Evolutionary conservation across 2,113 vertebrate genomes (phyloP).

Genomic region (Echinops telfairi): DNA sequence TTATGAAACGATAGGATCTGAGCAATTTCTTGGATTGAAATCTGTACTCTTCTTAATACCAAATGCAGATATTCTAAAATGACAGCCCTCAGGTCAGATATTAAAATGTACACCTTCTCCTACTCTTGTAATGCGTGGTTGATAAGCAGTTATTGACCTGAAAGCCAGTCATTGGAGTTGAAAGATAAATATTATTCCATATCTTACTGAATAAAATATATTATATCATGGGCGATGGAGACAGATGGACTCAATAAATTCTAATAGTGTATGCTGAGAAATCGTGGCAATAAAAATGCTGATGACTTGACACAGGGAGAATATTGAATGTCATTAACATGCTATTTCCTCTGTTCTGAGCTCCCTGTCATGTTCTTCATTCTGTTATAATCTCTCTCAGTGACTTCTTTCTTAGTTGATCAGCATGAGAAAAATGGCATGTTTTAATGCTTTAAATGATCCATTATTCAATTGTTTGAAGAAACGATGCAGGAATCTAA

Average conservation of each 20-base stretch:
- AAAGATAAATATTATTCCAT: slow-evolving; percentile 92
- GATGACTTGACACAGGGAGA: slow-evolving; percentile 88
- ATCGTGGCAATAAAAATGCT: slow-evolving; percentile 92
- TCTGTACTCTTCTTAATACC: slow-evolving; percentile 44
- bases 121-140: slow-evolving; percentile 81
- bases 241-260: slow-evolving; percentile 93
- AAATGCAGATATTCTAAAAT: slow-evolving; percentile 50
- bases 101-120: slow-evolving; percentile 82
- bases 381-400: slow-evolving; percentile 82
- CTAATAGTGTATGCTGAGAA: slow-evolving; percentile 89
- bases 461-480: slow-evolving; percentile 71
- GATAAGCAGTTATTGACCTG: slow-evolving; percentile 85
- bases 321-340: slow-evolving; percentile 91
- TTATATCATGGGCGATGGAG: slow-evolving; percentile 91
- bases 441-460: slow-evolving; percentile 84
- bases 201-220: slow-evolving; percentile 91
- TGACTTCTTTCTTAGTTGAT: slow-evolving; percentile 79
- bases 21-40: slow-evolving; percentile 50
- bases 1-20: background rate
- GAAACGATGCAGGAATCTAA: slow-evolving; percentile 75
- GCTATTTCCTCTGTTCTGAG: slow-evolving; percentile 87
- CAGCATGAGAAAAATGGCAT: slow-evolving; percentile 79
- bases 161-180: slow-evolving; percentile 87
- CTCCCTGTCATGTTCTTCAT: slow-evolving; percentile 86
- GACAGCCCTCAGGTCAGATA: slow-evolving; percentile 76